phyloP scores from a whole-genome alignment of 1,140 invertebrate species.

The Forficula auricularia region DNA sequence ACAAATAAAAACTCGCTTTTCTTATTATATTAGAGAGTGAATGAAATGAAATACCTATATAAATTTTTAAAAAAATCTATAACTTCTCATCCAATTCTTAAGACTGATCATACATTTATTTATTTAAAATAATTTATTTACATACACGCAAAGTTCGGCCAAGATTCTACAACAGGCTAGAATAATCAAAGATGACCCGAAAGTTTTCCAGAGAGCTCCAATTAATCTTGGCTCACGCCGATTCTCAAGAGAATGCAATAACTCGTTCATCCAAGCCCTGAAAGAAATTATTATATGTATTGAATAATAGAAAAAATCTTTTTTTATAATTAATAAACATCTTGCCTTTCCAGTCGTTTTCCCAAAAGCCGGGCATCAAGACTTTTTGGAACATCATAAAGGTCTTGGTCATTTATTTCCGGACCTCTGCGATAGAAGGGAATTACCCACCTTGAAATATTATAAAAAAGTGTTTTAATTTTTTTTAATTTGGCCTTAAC shows the following conservation, averaged over 20 bases:
- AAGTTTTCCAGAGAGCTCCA: slow-evolving; percentile 5
- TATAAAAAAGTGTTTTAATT: not conserved
- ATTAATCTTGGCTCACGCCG: slow-evolving; percentile 5
- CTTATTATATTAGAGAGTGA: too few relatives aligned
- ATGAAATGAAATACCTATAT: too few relatives aligned
- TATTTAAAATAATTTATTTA: too few relatives aligned
- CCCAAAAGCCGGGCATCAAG: slow-evolving; percentile 15
- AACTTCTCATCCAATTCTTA: too few relatives aligned
- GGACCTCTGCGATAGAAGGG: slow-evolving; percentile 8
- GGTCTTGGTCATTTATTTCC: slow-evolving; percentile 16
- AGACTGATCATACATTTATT: too few relatives aligned
- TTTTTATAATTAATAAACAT: not conserved
- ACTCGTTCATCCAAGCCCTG: too few relatives aligned
- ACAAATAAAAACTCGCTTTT: too few relatives aligned
- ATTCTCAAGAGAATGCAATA: too few relatives aligned
- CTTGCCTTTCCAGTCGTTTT: slow-evolving; percentile 18
- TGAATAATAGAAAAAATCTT: too few relatives aligned
- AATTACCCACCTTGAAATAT: slow-evolving; percentile 1
- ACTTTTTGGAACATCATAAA: slow-evolving; percentile 16
- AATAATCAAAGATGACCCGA: slow-evolving; percentile 3
- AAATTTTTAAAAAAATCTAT: too few relatives aligned
- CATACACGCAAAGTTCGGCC: slow-evolving; percentile 1
- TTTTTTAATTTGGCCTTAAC: not conserved
- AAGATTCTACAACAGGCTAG: slow-evolving; percentile 1
- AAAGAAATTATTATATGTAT: too few relatives aligned